Conservation (phyloP, 2,113 vertebrate genomes). For the Clarias macrocephalus region DNA sequence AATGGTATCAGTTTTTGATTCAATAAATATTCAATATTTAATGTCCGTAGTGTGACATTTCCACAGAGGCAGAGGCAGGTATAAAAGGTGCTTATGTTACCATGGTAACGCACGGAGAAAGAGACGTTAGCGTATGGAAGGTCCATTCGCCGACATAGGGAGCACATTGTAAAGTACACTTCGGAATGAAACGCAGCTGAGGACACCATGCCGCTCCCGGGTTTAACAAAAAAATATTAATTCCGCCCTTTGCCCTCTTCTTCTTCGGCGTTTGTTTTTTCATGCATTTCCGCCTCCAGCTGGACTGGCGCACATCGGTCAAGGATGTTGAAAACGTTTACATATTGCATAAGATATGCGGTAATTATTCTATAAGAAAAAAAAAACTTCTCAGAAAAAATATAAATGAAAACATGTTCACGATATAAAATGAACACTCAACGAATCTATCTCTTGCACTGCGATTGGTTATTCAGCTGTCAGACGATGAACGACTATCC, state of each 20-base stretch:
- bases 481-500: background rate
- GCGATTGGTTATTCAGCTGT: background rate
- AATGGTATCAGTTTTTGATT: too few species aligned
- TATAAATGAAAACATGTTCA: background rate
- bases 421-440: background rate
- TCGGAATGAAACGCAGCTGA: too few species aligned
- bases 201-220: conserved; percentile 23
- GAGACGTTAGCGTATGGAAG: too few species aligned
- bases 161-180: too few species aligned
- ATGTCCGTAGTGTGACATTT: too few species aligned
- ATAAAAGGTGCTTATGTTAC: too few species aligned
- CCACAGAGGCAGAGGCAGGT: too few species aligned
- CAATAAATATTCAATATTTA: too few species aligned
- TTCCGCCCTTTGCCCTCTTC: conserved; percentile 11
- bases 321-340: background rate
- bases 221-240: background rate
- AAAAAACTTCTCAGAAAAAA: too few species aligned
- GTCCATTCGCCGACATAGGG: too few species aligned
- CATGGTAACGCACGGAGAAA: too few species aligned
- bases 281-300: background rate
- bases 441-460: background rate
- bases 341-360: too few species aligned
- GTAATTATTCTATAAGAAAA: background rate
- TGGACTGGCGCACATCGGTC: background rate
- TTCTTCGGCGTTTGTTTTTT: background rate